phyloP scores from a whole-genome alignment of 1,140 invertebrate species.

The Leptinotarsa lineolata region DNA sequence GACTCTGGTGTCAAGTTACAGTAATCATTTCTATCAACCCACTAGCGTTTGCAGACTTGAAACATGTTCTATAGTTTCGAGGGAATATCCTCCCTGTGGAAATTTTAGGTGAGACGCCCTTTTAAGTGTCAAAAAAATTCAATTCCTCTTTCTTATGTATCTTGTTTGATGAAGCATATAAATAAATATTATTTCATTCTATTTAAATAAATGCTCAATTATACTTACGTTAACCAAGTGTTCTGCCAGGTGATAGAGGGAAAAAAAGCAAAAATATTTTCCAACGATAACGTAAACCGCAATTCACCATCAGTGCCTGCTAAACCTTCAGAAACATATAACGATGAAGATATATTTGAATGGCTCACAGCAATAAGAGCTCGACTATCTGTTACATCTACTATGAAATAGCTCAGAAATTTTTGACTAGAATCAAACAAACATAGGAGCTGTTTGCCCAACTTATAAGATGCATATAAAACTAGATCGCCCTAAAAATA shows the following conservation, averaged over 20 bases:
- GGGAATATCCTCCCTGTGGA: too few relatives aligned
- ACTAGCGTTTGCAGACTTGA: too few relatives aligned
- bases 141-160: too few relatives aligned
- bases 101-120: too few relatives aligned
- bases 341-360: constrained; percentile 70
- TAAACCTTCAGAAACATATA: constrained; percentile 76
- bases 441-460: constrained; percentile 71
- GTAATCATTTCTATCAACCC: too few relatives aligned
- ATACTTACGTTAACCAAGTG: constrained; percentile 80
- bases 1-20: too few relatives aligned
- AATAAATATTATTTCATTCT: too few relatives aligned
- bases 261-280: constrained; percentile 83
- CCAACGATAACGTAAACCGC: constrained; percentile 78
- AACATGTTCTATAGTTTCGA: too few relatives aligned
- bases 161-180: too few relatives aligned
- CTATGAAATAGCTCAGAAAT: constrained; percentile 76
- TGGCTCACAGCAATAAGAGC: constrained; percentile 85
- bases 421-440: constrained; percentile 73
- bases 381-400: constrained; percentile 79
- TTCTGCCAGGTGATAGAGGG: constrained; percentile 78
- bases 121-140: too few relatives aligned
- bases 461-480: constrained; percentile 77
- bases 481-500: constrained; percentile 67
- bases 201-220: not conserved
- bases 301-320: constrained; percentile 60